phyloP scores from a whole-genome alignment of 53 echinoderm and acorn worm species.

The Holothuria leucospilota region DNA sequence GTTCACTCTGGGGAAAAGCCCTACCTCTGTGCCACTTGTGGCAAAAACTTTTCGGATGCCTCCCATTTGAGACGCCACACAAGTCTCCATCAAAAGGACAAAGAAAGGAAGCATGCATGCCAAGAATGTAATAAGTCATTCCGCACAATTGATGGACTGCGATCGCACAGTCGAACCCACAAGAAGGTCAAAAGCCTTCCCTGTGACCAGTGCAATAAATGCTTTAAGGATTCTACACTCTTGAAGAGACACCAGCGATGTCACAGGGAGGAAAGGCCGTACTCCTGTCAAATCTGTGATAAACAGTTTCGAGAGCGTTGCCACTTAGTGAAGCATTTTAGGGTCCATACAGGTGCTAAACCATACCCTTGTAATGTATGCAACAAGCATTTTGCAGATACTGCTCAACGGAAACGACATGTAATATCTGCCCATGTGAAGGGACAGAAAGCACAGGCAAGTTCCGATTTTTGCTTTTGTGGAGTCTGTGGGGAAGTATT shows the following conservation, averaged over 20 bases:
- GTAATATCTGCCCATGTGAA: constrained; percentile 10
- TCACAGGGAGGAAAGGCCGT: constrained; percentile 28
- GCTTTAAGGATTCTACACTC: constrained; percentile 18
- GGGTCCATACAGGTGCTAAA: constrained; percentile 39
- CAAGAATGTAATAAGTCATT: constrained; percentile 58
- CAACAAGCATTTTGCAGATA: constrained; percentile 34
- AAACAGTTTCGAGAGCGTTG: constrained; percentile 16
- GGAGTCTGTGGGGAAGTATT: constrained; percentile 43
- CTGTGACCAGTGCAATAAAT: constrained; percentile 49
- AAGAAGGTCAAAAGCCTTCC: background rate
- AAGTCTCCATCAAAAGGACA: constrained; percentile 30
- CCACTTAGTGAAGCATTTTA: constrained; percentile 39
- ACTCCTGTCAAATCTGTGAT: constrained; percentile 20
- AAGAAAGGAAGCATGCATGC: constrained; percentile 54
- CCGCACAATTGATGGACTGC: constrained; percentile 38
- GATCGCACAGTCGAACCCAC: constrained; percentile 30
- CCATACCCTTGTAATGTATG: constrained; percentile 35
- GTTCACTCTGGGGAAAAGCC: constrained; percentile 64
- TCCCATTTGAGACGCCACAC: constrained; percentile 58
- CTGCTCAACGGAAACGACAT: constrained; percentile 35
- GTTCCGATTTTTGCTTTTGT: constrained; percentile 30
- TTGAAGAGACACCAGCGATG: constrained; percentile 31
- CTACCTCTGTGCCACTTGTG: constrained; percentile 53
- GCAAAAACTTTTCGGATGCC: constrained; percentile 56
- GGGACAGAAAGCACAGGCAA: background rate